Conservation (phyloP, 2,888 invertebrate genomes). For the Stegophylla sp. region DNA sequence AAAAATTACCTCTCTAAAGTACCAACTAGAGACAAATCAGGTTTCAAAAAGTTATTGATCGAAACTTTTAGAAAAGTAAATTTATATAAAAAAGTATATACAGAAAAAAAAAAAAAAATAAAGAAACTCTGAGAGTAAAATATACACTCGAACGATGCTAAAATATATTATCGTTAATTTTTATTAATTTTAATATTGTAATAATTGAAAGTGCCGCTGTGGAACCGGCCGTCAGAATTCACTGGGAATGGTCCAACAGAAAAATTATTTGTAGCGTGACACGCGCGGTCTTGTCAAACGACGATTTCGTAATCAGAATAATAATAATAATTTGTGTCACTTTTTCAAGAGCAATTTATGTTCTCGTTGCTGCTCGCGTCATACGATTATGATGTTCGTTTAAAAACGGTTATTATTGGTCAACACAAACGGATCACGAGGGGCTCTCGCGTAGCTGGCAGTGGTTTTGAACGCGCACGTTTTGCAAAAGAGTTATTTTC, state of each 20-base stretch:
- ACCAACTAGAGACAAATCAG: too few species aligned
- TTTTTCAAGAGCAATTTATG: conserved; percentile 10
- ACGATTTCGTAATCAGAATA: too few species aligned
- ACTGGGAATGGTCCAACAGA: conserved; percentile 20
- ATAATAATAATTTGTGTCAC: conserved; percentile 13
- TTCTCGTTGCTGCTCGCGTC: neutral
- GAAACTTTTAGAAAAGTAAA: too few species aligned
- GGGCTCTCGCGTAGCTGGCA: neutral
- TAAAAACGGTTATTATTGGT: conserved; percentile 1
- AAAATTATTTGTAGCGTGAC: neutral
- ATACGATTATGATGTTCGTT: neutral
- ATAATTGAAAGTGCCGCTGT: neutral
- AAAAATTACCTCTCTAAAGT: too few species aligned
- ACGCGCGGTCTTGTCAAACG: neutral
- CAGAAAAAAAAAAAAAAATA: neutral
- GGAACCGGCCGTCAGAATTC: neutral
- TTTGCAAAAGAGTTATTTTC: conserved; percentile 37
- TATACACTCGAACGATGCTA: neutral
- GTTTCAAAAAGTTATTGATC: too few species aligned
- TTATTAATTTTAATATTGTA: neutral
- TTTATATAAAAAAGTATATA: too few species aligned
- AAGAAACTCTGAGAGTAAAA: neutral
- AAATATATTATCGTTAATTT: conserved; percentile 19
- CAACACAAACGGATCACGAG: neutral
- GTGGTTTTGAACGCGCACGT: neutral